These are phyloP conservation scores for Cydia strobilella DNA, from an alignment of 1,140 invertebrate species.

Conservation along the genomic window DNA sequence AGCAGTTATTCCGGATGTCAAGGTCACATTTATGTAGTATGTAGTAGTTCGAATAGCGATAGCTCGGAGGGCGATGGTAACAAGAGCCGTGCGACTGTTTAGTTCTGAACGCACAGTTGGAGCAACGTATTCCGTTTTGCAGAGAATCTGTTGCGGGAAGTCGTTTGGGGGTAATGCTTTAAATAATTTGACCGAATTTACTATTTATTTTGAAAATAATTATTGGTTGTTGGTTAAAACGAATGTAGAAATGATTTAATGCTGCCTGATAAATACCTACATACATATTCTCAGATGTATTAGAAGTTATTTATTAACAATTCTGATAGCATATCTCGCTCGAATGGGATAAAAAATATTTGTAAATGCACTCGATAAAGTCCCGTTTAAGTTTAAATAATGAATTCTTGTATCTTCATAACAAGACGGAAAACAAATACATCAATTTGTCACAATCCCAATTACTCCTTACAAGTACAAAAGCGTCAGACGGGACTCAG, in stretches of 20 bases:
- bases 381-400: background rate
- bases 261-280: background rate
- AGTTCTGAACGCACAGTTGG: constrained; percentile 26
- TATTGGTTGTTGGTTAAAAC: too few species aligned
- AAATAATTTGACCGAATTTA: background rate
- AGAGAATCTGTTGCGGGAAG: constrained; percentile 6
- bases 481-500: constrained; percentile 33
- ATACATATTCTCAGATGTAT: too few species aligned
- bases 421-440: constrained; percentile 3
- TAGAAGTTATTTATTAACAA: too few species aligned
- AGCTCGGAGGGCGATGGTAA: background rate
- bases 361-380: background rate
- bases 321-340: too few species aligned
- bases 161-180: background rate
- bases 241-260: too few species aligned
- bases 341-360: too few species aligned
- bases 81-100: background rate
- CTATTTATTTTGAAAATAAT: background rate
- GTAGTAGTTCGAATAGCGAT: background rate
- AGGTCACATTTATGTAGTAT: background rate
- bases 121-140: constrained; percentile 19
- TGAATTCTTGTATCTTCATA: background rate
- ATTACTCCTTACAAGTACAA: background rate
- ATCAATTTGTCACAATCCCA: constrained; percentile 5
- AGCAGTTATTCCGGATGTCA: background rate